phyloP scores from a whole-genome alignment of 2,113 vertebrate species.

The Nematolebias whitei region DNA sequence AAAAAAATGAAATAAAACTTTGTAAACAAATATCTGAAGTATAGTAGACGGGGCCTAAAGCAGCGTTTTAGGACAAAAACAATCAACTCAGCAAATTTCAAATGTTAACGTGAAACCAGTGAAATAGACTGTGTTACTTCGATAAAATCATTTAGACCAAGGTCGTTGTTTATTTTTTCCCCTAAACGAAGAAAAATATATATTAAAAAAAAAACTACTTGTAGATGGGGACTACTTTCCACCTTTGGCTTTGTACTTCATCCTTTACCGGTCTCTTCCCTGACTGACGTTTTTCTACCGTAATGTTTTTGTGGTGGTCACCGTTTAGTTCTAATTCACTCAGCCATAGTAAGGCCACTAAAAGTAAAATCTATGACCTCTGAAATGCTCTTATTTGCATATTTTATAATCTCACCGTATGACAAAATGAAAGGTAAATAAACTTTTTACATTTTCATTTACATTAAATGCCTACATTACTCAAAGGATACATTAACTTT shows the following conservation, averaged over 20 bases:
- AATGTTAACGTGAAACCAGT: no score
- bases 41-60: no score
- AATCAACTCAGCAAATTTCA: no score
- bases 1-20: no score
- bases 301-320: constrained; percentile 35
- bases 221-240: background rate
- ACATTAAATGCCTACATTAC: constrained; percentile 80
- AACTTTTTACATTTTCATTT: constrained; percentile 75
- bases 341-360: constrained; percentile 79
- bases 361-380: constrained; percentile 72
- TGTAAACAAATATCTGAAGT: no score
- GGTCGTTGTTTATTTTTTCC: no score
- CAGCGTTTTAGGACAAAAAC: no score
- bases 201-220: no score
- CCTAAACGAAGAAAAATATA: no score
- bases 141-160: no score
- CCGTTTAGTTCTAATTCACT: constrained; percentile 52
- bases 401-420: constrained; percentile 79
- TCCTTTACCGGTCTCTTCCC: constrained; percentile 5
- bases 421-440: constrained; percentile 74
- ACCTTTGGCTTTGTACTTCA: background rate
- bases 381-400: constrained; percentile 82
- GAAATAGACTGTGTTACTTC: no score
- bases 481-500: constrained; percentile 81
- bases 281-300: no score